phyloP scores from a whole-genome alignment of 2,797 vertebrate species.

The Tinamus major region DNA sequence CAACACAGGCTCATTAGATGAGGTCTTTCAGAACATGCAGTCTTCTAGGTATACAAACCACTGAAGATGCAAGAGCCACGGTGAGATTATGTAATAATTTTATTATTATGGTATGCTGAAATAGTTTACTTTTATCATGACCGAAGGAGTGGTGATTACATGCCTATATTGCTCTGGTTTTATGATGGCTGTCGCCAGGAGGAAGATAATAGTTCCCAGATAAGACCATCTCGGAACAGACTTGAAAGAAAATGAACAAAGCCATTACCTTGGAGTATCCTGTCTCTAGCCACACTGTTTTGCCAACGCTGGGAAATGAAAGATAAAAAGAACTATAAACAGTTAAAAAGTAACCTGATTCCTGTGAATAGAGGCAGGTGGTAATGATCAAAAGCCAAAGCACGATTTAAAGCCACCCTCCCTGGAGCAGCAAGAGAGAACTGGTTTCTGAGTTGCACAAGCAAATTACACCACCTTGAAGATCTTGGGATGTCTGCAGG shows the following conservation, averaged over 20 bases:
- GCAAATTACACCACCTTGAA: slow-evolving; percentile 9
- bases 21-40: not conserved
- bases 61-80: not conserved
- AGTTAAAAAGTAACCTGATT: slow-evolving; percentile 66
- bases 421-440: slow-evolving; percentile 20
- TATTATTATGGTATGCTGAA: not conserved
- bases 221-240: slow-evolving; percentile 37
- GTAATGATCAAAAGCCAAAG: slow-evolving; percentile 57
- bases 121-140: slow-evolving; percentile 3
- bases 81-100: not conserved
- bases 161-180: slow-evolving; percentile 27
- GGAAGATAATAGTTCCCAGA: slow-evolving; percentile 45
- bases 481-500: not conserved
- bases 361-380: slow-evolving; percentile 56
- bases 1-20: not conserved
- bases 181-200: slow-evolving; percentile 49
- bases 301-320: slow-evolving; percentile 54
- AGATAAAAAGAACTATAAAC: slow-evolving; percentile 65
- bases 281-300: slow-evolving; percentile 50
- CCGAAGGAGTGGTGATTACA: slow-evolving; percentile 15
- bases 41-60: not conserved
- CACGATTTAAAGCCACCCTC: slow-evolving; percentile 54
- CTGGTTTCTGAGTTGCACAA: slow-evolving; percentile 43
- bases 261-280: slow-evolving; percentile 51
- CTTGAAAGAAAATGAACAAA: slow-evolving; percentile 62